Evolutionary conservation across 1,140 invertebrate genomes (phyloP).

Genomic region (Atta colombica): DNA sequence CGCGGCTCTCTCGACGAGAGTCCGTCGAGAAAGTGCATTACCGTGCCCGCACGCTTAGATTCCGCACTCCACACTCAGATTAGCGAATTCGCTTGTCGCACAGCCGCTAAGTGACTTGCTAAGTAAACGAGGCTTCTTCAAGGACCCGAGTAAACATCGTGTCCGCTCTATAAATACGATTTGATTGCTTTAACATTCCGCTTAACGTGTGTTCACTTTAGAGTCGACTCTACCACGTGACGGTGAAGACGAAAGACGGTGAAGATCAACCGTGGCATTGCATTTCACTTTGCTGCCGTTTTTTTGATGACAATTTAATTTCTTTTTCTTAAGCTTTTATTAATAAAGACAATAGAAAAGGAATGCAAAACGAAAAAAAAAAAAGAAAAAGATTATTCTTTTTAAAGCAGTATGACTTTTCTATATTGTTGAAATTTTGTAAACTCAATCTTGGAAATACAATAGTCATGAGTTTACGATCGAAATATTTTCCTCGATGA

Average conservation of each 20-base stretch:
- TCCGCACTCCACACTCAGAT: constrained; percentile 67
- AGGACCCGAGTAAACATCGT: constrained; percentile 71
- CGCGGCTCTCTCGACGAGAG: constrained; percentile 37
- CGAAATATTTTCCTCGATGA: constrained; percentile 32
- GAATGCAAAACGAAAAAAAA: background rate
- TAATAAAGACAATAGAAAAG: background rate
- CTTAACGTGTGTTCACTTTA: constrained; percentile 60
- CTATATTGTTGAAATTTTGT: constrained; percentile 4
- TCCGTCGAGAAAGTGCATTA: constrained; percentile 69
- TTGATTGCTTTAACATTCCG: constrained; percentile 50
- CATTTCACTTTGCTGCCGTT: background rate
- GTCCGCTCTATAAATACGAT: constrained; percentile 68
- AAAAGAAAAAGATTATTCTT: background rate
- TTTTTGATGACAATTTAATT: background rate
- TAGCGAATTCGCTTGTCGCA: constrained; percentile 71
- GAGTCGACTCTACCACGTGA: background rate
- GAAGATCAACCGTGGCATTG: background rate
- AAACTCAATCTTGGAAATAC: background rate
- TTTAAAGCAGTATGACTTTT: background rate
- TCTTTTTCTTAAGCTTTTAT: background rate
- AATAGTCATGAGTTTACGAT: background rate
- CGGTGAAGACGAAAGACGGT: background rate
- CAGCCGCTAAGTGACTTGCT: constrained; percentile 72
- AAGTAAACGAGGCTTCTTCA: constrained; percentile 71
- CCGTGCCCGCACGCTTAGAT: constrained; percentile 65